These are phyloP conservation scores for Istiophorus platypterus DNA, from an alignment of 2,113 vertebrate species.

Conservation along the genomic window DNA sequence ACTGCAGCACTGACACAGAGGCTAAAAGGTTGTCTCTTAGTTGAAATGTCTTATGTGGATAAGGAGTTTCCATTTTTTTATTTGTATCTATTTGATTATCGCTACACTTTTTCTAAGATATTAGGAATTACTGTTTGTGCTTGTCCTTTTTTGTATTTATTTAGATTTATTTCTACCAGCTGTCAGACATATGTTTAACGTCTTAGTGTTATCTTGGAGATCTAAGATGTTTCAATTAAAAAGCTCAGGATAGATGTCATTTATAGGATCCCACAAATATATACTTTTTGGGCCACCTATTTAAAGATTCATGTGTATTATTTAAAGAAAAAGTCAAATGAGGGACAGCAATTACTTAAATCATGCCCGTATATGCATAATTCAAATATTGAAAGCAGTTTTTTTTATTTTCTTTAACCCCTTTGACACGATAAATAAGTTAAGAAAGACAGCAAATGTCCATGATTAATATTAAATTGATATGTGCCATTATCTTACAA, in stretches of 20 bases:
- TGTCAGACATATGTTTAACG: constrained; percentile 51
- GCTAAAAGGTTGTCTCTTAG: constrained; percentile 79
- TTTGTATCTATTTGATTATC: constrained; percentile 47
- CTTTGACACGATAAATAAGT: constrained; percentile 18
- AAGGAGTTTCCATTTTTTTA: constrained; percentile 12
- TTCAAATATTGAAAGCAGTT: constrained; percentile 15
- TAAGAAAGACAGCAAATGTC: constrained; percentile 38
- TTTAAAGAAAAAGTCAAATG: constrained; percentile 45
- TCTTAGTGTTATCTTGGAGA: constrained; percentile 58
- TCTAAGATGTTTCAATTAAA: constrained; percentile 72
- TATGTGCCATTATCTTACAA: constrained; percentile 43
- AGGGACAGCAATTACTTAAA: constrained; percentile 34
- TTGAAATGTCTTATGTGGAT: constrained; percentile 50
- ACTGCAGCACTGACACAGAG: constrained; percentile 89
- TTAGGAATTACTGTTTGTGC: constrained; percentile 34
- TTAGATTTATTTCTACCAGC: constrained; percentile 38
- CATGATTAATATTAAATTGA: constrained; percentile 50
- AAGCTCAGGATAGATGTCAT: constrained; percentile 84
- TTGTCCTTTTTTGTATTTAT: constrained; percentile 49
- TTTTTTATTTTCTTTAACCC: constrained; percentile 14
- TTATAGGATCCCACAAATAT: constrained; percentile 60
- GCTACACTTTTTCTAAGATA: constrained; percentile 54
- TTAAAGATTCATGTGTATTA: constrained; percentile 36
- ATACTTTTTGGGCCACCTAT: constrained; percentile 53
- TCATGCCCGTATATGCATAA: constrained; percentile 24